Percentiles rank a stretch among this genome's conserved stretches.
Conservation (phyloP, 1,140 invertebrate genomes). For the Bombus sylvicola region DNA sequence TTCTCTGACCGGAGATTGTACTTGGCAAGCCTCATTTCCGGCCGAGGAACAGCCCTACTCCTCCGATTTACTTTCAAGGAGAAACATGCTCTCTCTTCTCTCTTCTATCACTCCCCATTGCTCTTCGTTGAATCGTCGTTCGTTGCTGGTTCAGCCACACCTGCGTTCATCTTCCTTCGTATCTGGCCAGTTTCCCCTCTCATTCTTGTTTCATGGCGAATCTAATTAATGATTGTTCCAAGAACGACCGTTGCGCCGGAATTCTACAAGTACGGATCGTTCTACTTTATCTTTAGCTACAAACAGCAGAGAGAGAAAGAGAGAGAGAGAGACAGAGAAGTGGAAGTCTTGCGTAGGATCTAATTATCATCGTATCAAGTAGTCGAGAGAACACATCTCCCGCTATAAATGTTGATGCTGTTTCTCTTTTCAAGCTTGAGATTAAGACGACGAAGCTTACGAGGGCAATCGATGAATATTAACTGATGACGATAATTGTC, state of each 20-base stretch:
- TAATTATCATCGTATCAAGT: constrained; percentile 39
- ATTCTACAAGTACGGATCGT: not conserved
- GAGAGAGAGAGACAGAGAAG: not conserved
- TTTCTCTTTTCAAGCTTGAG: no score
- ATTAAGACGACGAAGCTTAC: no score
- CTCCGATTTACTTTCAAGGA: constrained; percentile 55
- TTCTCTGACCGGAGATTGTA: constrained; percentile 54
- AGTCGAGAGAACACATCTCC: not conserved
- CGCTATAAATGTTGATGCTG: no score
- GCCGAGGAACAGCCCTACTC: constrained; percentile 28
- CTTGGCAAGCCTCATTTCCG: constrained; percentile 48
- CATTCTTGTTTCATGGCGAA: constrained; percentile 47
- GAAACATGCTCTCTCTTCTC: constrained; percentile 2
- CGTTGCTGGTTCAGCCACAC: constrained; percentile 56
- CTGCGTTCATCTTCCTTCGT: constrained; percentile 55
- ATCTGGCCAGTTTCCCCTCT: constrained; percentile 33
- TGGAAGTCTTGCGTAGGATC: constrained; percentile 42
- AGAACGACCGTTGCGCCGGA: constrained; percentile 15
- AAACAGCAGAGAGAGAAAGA: not conserved
- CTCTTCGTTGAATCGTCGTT: constrained; percentile 30
- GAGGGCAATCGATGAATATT: no score
- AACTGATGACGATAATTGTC: no score
- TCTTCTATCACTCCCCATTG: not conserved
- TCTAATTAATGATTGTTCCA: constrained; percentile 70
- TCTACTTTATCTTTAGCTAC: constrained; percentile 3